Base-by-base conservation (phyloP, 2,797 vertebrate genomes). In the Sebastes minor region DNA sequence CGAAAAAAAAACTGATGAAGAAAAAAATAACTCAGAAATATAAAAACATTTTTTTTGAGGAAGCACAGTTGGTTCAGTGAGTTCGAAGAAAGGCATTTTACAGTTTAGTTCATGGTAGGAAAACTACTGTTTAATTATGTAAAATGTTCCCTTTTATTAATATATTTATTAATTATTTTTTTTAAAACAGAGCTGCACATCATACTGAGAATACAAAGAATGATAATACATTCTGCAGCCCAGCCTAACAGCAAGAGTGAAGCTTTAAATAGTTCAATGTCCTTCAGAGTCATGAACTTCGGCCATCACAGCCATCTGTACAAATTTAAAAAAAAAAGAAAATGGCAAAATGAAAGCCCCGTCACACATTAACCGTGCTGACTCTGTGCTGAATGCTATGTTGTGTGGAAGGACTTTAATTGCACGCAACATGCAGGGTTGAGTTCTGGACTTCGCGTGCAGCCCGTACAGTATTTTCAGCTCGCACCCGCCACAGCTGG, bases 361-460 rank as follows among this genome's bases (percentile, higher is more conserved):
- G 0, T 78, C 16, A 42, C 42, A 63, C 10, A 33, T 68, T 27
- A n/a, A 52, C 74, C 20, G 8, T 35, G 49, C 76, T 67, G 38
- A 59, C 67, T 71, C 52, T 20, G 68, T 4, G 13, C 8, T 69
- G 12, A 68, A 79, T 64, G 30, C 32, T 59, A 27, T 20, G 3
- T 56, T 27, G 33, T 67, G 53, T 60, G 62, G 33, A 67, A 23
- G 27, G 20, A 63, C 27, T 66, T 1, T 20, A 10, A 28, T 22
- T 65, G 56, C 63, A 46, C 68, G 76, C 73, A 28, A 61, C 59
- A 64, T 23, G 10, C 56, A 23, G 28, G 49, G 20, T 70, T 16
- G 38, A 28, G 52, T 23, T 3, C 59, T 33, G 20, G 30, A 13
- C 49, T 56, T 77, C 0, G 76, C 64, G 22, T 87, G 82, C 81